Evolutionary conservation across 2,797 vertebrate species (phyloP).

Genomic region (Sebastes goodei): DNA sequence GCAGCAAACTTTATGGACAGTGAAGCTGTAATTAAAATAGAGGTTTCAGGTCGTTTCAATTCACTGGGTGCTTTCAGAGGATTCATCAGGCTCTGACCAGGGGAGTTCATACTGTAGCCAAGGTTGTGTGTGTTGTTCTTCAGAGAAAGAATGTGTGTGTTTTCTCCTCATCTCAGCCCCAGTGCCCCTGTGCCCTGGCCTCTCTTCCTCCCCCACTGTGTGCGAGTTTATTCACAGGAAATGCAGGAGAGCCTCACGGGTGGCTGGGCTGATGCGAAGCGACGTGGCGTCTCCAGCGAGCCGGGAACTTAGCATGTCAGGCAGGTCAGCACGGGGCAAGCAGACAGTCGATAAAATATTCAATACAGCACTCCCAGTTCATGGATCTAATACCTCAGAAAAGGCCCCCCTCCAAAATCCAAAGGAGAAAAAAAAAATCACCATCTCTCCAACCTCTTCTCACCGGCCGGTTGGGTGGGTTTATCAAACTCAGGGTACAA

Average conservation of each 20-base stretch:
- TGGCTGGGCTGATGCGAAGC: slow-evolving; percentile 85
- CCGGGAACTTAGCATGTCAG: slow-evolving; percentile 89
- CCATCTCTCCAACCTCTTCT: slow-evolving; percentile 27
- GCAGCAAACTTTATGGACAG: slow-evolving; percentile 43
- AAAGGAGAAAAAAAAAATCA: slow-evolving; percentile 48
- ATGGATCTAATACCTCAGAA: slow-evolving; percentile 87
- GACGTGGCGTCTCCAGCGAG: slow-evolving; percentile 88
- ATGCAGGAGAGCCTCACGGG: slow-evolving; percentile 86
- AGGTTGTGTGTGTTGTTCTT: slow-evolving; percentile 74
- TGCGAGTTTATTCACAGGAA: slow-evolving; percentile 88
- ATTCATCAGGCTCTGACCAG: slow-evolving; percentile 71
- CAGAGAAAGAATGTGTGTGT: slow-evolving; percentile 71
- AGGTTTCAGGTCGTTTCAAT: slow-evolving; percentile 76
- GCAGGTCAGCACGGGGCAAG: slow-evolving; percentile 89
- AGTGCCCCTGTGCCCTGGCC: slow-evolving; percentile 76
- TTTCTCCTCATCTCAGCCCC: slow-evolving; percentile 71
- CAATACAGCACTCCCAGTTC: slow-evolving; percentile 89
- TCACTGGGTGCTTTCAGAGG: slow-evolving; percentile 77
- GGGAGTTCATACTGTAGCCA: slow-evolving; percentile 73
- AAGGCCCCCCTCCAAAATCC: slow-evolving; percentile 57
- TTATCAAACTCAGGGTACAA: slow-evolving; percentile 51
- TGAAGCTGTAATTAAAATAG: slow-evolving; percentile 71
- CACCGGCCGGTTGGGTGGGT: slow-evolving; percentile 34
- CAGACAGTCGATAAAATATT: slow-evolving; percentile 95
- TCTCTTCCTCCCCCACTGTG: slow-evolving; percentile 84